A percentile compares a stretch with the other conserved stretches of the same genome.
phyloP scores from a whole-genome alignment of 2,113 vertebrate genomes.

The Clarias batrachus region DNA sequence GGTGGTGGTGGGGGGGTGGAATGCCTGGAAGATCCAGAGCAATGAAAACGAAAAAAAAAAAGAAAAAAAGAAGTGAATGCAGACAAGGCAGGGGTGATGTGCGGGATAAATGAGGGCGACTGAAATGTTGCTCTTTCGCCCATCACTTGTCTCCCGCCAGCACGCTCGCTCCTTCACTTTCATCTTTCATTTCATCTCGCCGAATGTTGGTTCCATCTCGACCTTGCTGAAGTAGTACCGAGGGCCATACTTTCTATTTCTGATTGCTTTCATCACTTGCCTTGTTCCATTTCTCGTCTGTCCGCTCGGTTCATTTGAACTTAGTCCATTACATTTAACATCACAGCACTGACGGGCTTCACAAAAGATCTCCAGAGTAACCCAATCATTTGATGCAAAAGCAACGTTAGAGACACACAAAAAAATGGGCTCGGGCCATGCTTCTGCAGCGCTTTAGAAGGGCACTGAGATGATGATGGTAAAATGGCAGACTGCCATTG shows the following conservation, averaged over 20 bases:
- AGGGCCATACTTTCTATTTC: constrained; percentile 13
- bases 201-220: background rate
- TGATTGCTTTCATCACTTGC: constrained; percentile 26
- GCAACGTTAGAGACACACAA: background rate
- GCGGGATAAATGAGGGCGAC: background rate
- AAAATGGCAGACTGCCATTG: background rate
- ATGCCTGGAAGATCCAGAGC: background rate
- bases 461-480: background rate
- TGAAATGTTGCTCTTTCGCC: background rate
- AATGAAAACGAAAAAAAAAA: background rate
- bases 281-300: constrained; percentile 2
- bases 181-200: constrained; percentile 23
- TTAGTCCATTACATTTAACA: background rate
- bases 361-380: constrained; percentile 4
- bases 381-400: background rate
- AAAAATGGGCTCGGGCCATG: background rate
- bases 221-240: constrained; percentile 18
- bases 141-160: background rate
- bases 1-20: background rate
- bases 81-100: background rate
- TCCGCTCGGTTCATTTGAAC: constrained; percentile 1
- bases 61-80: no score
- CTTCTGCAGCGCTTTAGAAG: background rate
- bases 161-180: background rate
- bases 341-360: background rate